Evolutionary conservation across 1,140 invertebrate genomes (phyloP).

Genomic region (Drosophila oshimai): DNA sequence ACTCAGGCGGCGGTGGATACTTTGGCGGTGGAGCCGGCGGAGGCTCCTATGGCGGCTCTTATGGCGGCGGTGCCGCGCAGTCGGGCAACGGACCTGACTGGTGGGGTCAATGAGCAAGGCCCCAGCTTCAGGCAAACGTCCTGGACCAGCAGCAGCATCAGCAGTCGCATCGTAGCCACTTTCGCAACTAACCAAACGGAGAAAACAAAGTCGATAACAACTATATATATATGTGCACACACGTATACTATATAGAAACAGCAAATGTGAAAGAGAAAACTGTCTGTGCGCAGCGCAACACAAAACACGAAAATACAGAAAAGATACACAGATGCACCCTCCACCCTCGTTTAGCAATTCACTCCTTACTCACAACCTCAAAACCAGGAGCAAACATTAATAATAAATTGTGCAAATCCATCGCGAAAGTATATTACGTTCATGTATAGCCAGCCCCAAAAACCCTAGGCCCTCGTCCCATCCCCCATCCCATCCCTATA

Average conservation of each 20-base stretch:
- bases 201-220: slow-evolving; percentile 50
- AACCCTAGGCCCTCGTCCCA: background rate
- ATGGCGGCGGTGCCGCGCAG: slow-evolving; percentile 78
- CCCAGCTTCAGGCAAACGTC: slow-evolving; percentile 40
- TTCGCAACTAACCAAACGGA: slow-evolving; percentile 43
- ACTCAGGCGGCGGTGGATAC: slow-evolving; percentile 53
- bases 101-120: slow-evolving; percentile 79
- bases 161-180: slow-evolving; percentile 37
- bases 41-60: slow-evolving; percentile 84
- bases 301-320: slow-evolving; percentile 32
- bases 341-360: slow-evolving; percentile 10
- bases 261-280: slow-evolving; percentile 74
- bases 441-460: slow-evolving; percentile 46
- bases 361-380: slow-evolving; percentile 23
- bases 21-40: slow-evolving; percentile 59
- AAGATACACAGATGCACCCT: slow-evolving; percentile 19
- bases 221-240: slow-evolving; percentile 59
- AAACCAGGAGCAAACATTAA: slow-evolving; percentile 51
- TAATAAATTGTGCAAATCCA: slow-evolving; percentile 54
- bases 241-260: slow-evolving; percentile 63
- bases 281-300: slow-evolving; percentile 75
- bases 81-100: slow-evolving; percentile 72
- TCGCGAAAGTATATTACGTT: slow-evolving; percentile 49
- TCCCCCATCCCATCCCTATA: slow-evolving; percentile 4
- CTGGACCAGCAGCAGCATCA: slow-evolving; percentile 37